Evolutionary conservation across 2,797 vertebrate genomes (phyloP), one percentile per base, ranked within the genome.

Genomic region (Micrastur ruficollis): DNA sequence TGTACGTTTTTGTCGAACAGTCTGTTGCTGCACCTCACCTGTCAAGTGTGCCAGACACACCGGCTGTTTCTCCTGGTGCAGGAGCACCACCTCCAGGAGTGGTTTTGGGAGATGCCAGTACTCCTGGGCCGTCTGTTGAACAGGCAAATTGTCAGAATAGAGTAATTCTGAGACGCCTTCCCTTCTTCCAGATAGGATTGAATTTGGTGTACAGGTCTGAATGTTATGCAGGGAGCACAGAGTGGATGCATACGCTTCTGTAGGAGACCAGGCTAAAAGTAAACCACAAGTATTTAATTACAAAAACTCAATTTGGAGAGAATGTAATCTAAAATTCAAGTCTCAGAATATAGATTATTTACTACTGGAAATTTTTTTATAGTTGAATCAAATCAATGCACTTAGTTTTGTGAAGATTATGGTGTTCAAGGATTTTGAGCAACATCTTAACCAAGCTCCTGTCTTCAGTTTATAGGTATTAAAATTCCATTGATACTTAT

Each of bases 171-270:
- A 17, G 44, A 12, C n/a, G 32, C 34, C 19, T 31, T 32, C 44
- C 22, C 22, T 49, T 21, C 42, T 44, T 44, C 42, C 42, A 44
- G 42, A 17, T 44, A 44, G 42, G 42, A 18, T 18, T 44, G 42
- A 44, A 44, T 44, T 27, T 4, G 32, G 34, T 23, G 18, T 25
- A 3, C 1, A 3, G 52, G 26, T 42, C 31, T 21, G 31, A 19
- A 7, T 1, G 22, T 36, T 34, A 4, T 21, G 4, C 2, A 49
- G 55, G 50, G 42, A 53, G 14, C 47, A 12, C 25, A 3, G 15
- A 11, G 29, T 0, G 2, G n/a, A 34, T 25, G n/a, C 29, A 4
- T 5, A 3, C 0, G 0, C 47, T 61, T 14, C 50, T 44, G 2
- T 4, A 4, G 17, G n/a, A 83, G 36, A 16, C 15, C 23, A 6